Percentiles rank a stretch among this genome's conserved stretches.
Evolutionary conservation across 2,797 vertebrate species (phyloP).

Genomic region (Cercopithecus petaurista): DNA sequence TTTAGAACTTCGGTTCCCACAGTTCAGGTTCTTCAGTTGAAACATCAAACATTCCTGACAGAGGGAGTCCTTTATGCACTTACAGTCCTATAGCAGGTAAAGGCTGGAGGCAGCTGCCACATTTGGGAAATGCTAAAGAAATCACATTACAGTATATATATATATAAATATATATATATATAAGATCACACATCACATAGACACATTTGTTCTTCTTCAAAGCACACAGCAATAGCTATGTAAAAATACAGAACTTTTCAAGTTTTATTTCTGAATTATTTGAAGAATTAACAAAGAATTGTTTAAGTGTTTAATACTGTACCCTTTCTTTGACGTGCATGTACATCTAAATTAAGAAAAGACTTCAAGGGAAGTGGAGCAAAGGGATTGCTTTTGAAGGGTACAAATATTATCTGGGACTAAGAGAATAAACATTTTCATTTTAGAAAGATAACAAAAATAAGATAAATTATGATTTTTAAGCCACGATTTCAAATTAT

Average conservation of each 20-base stretch:
- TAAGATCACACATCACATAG: too few species aligned
- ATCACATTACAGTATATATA: fast-evolving
- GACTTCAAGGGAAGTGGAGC: not conserved
- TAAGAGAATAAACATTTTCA: not conserved
- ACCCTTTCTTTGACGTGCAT: not conserved
- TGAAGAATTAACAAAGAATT: not conserved
- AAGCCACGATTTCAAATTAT: not conserved
- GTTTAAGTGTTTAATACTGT: not conserved
- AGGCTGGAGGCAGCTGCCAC: not conserved
- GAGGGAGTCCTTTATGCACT: not conserved
- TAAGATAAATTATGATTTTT: not conserved
- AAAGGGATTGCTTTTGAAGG: not conserved
- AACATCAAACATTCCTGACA: not conserved
- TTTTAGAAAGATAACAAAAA: not conserved
- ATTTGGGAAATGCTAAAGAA: not conserved
- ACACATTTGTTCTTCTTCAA: too few species aligned
- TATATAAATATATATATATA: not conserved
- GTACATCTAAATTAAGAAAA: not conserved
- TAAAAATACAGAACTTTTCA: not conserved
- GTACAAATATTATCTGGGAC: not conserved
- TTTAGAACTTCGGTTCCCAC: not conserved
- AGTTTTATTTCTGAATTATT: not conserved
- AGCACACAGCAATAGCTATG: not conserved
- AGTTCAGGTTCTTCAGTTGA: not conserved
- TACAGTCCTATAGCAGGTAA: not conserved